phyloP scores from a whole-genome alignment of 2,113 vertebrate species.

The Ailuropoda melanoleuca region DNA sequence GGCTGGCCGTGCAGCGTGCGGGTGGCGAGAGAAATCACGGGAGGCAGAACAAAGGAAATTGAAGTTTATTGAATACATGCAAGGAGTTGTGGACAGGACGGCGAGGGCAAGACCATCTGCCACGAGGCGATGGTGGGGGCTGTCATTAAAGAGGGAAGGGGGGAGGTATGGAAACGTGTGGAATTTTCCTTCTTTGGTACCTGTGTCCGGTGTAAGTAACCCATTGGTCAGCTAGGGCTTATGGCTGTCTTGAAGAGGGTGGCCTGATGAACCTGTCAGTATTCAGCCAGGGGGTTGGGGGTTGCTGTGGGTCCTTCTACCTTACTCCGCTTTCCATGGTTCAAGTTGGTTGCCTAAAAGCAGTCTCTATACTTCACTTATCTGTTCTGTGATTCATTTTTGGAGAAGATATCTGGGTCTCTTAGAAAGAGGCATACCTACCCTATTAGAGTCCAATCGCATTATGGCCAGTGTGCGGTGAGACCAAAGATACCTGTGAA shows the following conservation, averaged over 20 bases:
- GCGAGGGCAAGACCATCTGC: not conserved
- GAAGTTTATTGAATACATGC: not conserved
- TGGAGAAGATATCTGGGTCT: not conserved
- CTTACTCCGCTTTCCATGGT: not conserved
- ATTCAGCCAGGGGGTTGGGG: not conserved
- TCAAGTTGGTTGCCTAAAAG: not conserved
- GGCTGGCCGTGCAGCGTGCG: not conserved
- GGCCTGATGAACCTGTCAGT: not conserved
- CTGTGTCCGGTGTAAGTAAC: not conserved
- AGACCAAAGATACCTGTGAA: not conserved
- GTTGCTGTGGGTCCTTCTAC: not conserved
- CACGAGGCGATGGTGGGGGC: not conserved
- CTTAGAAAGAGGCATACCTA: slow-evolving; percentile 44
- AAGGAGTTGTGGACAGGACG: not conserved
- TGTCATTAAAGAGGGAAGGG: not conserved
- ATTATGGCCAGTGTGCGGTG: not conserved
- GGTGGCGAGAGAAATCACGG: not conserved
- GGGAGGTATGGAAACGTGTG: not conserved
- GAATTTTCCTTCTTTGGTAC: not conserved
- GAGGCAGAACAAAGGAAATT: not conserved
- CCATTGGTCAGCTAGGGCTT: not conserved
- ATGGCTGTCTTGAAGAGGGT: not conserved
- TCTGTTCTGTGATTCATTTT: not conserved
- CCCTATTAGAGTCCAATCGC: not conserved
- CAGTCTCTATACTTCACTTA: not conserved